These are phyloP conservation scores for Spisula subtruncata DNA, from an alignment of 2,888 invertebrate genomes.

Conservation along the genomic window DNA sequence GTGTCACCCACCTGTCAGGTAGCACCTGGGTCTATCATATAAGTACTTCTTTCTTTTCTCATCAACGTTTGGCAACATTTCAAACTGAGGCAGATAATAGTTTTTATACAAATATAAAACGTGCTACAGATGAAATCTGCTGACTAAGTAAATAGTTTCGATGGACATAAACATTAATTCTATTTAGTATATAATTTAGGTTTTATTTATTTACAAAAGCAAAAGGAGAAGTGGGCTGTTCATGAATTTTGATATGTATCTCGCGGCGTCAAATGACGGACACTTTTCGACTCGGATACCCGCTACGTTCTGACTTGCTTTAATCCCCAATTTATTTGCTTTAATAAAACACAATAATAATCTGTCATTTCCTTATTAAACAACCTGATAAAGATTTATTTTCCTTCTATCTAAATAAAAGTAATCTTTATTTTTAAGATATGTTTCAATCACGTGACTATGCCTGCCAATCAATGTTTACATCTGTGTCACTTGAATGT, in stretches of 20 bases:
- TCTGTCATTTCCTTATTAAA: neutral
- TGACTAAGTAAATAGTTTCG: neutral
- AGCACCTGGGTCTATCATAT: slow-evolving; percentile 27
- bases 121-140: neutral
- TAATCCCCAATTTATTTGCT: neutral
- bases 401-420: neutral
- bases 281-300: neutral
- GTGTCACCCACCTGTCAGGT: slow-evolving; percentile 40
- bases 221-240: neutral
- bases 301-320: neutral
- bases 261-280: neutral
- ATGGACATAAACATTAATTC: neutral
- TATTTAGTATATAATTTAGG: neutral
- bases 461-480: neutral
- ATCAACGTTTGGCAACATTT: slow-evolving; percentile 27
- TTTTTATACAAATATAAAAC: neutral
- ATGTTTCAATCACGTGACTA: neutral
- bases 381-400: neutral
- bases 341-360: neutral
- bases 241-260: neutral
- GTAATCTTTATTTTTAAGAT: neutral
- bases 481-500: neutral
- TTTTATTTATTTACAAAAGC: neutral
- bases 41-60: neutral
- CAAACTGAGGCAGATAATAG: neutral